Evolutionary conservation across 1,140 invertebrate species (phyloP).

Genomic region (Dendroctonus valens): DNA sequence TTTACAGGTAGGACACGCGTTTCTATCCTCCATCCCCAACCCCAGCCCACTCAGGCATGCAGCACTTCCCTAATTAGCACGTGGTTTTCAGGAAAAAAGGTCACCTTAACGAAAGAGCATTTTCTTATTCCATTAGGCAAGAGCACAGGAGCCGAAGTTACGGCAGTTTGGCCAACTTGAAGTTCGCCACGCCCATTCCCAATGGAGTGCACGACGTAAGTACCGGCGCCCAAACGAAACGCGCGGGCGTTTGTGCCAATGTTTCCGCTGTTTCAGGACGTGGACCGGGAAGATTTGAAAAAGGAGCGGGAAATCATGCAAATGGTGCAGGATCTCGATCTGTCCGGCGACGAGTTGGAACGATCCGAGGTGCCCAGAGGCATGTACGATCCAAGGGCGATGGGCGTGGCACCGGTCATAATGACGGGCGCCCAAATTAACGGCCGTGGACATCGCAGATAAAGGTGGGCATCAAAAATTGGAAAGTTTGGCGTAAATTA

Average conservation of each 20-base stretch:
- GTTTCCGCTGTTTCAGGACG: conserved; percentile 50
- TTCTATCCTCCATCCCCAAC: conserved; percentile 3
- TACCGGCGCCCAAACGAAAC: background rate
- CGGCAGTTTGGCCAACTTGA: conserved; percentile 83
- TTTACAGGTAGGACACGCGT: conserved; percentile 56
- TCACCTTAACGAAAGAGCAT: conserved; percentile 89
- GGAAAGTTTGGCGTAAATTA: background rate
- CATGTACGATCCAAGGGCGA: conserved; percentile 54
- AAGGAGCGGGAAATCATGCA: conserved; percentile 90
- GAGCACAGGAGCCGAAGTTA: conserved; percentile 88
- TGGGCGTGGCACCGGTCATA: conserved; percentile 41
- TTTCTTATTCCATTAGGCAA: conserved; percentile 90
- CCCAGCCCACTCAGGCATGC: background rate
- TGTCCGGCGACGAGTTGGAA: conserved; percentile 75
- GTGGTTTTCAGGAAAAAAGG: conserved; percentile 68
- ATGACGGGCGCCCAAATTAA: conserved; percentile 45
- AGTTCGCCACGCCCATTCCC: conserved; percentile 67
- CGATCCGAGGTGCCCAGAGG: conserved; percentile 60
- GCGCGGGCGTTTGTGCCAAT: background rate
- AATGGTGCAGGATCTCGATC: conserved; percentile 81
- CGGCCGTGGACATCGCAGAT: conserved; percentile 43
- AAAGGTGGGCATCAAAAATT: conserved; percentile 9
- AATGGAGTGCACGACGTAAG: conserved; percentile 54
- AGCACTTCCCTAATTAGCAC: background rate
- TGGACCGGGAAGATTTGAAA: conserved; percentile 72